Percentiles rank a stretch among this genome's conserved stretches.
Evolutionary conservation across 2,113 vertebrate genomes (phyloP).

Genomic region (Galemys pyrenaicus): DNA sequence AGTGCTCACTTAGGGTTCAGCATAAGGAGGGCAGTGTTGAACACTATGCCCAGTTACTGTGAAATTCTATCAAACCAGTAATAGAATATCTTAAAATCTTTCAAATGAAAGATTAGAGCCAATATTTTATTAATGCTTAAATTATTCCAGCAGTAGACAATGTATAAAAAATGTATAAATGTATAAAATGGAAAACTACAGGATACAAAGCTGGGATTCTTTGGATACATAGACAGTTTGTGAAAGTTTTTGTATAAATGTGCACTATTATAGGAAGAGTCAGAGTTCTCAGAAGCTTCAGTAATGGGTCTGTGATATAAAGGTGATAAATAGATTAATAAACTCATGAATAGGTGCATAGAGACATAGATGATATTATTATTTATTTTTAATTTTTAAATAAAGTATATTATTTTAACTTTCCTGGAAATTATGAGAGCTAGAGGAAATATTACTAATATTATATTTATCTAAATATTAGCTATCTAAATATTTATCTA

Average conservation of each 20-base stretch:
- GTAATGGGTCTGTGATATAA: background rate
- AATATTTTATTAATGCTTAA: slow-evolving; percentile 13
- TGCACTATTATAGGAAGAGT: background rate
- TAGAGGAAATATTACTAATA: background rate
- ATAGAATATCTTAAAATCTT: background rate
- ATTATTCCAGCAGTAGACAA: background rate
- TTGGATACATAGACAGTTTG: background rate
- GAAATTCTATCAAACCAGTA: background rate
- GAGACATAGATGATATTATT: background rate
- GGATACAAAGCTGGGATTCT: background rate
- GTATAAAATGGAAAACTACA: background rate
- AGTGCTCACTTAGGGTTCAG: background rate
- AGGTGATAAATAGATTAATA: background rate
- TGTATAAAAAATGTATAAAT: background rate
- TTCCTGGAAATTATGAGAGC: background rate
- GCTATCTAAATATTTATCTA: too few species aligned
- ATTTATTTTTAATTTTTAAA: background rate
- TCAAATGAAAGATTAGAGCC: background rate
- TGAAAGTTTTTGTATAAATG: background rate
- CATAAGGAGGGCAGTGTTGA: background rate
- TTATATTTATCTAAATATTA: background rate
- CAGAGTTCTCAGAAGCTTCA: background rate
- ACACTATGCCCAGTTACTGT: background rate
- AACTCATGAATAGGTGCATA: background rate
- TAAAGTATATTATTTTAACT: background rate